Conservation (phyloP, 2,113 vertebrate species). For the Forbesichthys agassizii region DNA sequence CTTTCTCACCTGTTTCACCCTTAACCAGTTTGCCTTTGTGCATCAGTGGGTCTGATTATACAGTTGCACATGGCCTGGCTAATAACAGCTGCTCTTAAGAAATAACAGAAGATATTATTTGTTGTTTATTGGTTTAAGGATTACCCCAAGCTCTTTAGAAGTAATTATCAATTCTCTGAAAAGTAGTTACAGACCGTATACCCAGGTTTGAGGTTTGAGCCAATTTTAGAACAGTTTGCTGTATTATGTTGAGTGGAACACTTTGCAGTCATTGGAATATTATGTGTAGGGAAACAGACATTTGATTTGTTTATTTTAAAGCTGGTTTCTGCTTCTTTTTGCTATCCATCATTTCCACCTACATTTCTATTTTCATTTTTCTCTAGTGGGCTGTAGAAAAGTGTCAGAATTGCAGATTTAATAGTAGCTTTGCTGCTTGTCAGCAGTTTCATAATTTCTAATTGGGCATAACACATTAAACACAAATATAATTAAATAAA, state of each 20-base stretch:
- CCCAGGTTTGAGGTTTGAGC: constrained; percentile 24
- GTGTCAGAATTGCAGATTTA: no score
- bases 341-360: not conserved
- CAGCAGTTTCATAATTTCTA: no score
- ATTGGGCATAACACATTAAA: no score
- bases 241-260: constrained; percentile 34
- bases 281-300: not conserved
- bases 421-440: no score
- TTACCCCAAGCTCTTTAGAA: constrained; percentile 21
- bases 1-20: no score
- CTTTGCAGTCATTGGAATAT: not conserved
- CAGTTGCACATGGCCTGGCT: not conserved
- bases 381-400: no score
- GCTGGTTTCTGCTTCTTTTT: not conserved
- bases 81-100: not conserved
- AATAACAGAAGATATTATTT: not conserved
- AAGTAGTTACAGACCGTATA: constrained; percentile 29
- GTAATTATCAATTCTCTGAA: constrained; percentile 22
- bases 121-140: constrained; percentile 1
- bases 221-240: not conserved
- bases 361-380: no score
- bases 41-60: not conserved
- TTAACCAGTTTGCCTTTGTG: not conserved
- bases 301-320: not conserved
- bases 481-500: no score